phyloP scores from a whole-genome alignment of 1,140 invertebrate genomes.

The Aporrectodea caliginosa region DNA sequence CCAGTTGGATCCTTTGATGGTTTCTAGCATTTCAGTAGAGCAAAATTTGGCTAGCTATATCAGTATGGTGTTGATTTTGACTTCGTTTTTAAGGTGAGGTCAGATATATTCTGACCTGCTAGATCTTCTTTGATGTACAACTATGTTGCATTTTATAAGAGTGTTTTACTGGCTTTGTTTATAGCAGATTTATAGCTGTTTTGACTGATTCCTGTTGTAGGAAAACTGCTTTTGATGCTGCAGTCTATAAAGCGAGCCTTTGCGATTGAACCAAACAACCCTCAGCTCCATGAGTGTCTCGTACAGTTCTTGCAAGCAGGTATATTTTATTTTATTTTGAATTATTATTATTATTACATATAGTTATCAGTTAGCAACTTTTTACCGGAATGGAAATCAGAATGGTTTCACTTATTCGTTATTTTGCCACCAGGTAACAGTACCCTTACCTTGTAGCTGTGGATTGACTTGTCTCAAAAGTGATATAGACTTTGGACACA shows the following conservation, averaged over 20 bases:
- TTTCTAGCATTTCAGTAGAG: not conserved
- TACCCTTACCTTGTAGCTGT: no score
- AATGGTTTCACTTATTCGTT: not conserved
- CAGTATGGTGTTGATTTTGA: not conserved
- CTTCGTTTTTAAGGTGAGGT: not conserved
- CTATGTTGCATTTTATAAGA: not conserved
- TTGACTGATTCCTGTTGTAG: conserved; percentile 38
- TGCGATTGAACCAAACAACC: conserved; percentile 68
- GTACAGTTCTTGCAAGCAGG: conserved; percentile 64
- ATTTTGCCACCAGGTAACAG: no score
- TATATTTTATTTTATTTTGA: conserved; percentile 34
- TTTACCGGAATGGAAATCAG: not conserved
- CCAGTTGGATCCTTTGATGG: not conserved
- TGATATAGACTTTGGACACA: no score
- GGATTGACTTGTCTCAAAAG: no score
- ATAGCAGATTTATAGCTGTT: not conserved
- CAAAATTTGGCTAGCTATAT: not conserved
- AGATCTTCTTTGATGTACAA: not conserved
- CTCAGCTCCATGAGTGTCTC: conserved; percentile 77
- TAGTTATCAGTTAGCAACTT: no score
- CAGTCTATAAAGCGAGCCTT: conserved; percentile 82
- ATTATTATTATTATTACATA: not conserved
- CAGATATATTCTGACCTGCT: not conserved
- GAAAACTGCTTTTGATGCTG: conserved; percentile 54
- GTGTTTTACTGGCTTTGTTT: conserved; percentile 15